These are phyloP conservation scores for Hermaeophaga mercurialis DNA, from an alignment of 2,888 invertebrate species.

Conservation along the genomic window DNA sequence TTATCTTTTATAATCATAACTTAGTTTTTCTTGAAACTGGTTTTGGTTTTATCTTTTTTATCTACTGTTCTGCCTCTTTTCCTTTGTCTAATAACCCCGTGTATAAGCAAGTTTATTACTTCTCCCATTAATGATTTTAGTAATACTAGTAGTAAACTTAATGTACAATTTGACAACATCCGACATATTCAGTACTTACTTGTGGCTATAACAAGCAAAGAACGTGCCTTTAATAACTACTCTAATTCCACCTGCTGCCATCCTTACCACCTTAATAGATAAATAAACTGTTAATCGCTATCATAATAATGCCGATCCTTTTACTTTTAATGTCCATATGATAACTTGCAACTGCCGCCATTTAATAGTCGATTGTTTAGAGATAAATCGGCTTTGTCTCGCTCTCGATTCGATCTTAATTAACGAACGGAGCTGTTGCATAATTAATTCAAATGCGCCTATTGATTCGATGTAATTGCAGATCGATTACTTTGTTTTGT, in stretches of 20 bases:
- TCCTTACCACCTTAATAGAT: background rate
- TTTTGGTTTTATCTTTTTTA: too few species aligned
- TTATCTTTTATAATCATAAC: too few species aligned
- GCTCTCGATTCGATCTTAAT: conserved; percentile 39
- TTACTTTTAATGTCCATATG: background rate
- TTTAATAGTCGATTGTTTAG: conserved; percentile 36
- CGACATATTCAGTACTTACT: too few species aligned
- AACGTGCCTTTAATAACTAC: background rate
- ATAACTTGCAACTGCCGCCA: conserved; percentile 23
- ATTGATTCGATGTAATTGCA: conserved; percentile 25
- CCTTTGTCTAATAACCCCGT: too few species aligned
- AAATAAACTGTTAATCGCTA: background rate
- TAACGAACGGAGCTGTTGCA: conserved; percentile 37
- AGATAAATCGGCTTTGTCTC: conserved; percentile 38
- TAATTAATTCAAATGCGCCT: conserved; percentile 37
- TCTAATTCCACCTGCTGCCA: background rate
- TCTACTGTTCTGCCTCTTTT: too few species aligned
- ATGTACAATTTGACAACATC: too few species aligned
- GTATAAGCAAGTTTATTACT: too few species aligned
- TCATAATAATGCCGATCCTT: conserved; percentile 1
- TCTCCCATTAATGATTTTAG: too few species aligned
- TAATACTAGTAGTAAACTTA: too few species aligned
- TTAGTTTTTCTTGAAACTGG: too few species aligned
- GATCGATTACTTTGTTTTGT: conserved; percentile 22
- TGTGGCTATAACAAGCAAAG: too few species aligned